These are phyloP conservation scores for Pachymerium ferrugineum DNA, from an alignment of 2,888 invertebrate genomes.

Conservation along the genomic window DNA sequence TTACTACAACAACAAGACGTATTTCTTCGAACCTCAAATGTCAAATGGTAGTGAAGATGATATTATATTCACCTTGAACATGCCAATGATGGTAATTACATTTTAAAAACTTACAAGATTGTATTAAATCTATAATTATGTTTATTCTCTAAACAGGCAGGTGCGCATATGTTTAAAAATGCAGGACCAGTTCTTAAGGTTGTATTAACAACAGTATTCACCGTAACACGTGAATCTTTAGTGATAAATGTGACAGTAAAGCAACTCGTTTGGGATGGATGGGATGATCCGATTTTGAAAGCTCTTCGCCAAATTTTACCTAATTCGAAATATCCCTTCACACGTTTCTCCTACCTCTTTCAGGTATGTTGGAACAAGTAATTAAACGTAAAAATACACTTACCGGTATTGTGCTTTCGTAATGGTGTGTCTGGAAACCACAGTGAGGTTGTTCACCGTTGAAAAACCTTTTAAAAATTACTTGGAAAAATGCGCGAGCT, in stretches of 20 bases:
- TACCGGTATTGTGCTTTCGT: not conserved
- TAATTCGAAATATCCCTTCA: conserved; percentile 23
- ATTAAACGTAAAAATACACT: not conserved
- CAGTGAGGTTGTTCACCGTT: too few relatives aligned
- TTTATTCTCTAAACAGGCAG: not conserved
- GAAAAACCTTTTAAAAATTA: too few relatives aligned
- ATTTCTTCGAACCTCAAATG: not conserved
- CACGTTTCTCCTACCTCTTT: conserved; percentile 22
- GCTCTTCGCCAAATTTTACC: conserved; percentile 13
- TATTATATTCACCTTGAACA: not conserved
- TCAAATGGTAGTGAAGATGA: not conserved
- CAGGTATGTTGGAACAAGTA: not conserved
- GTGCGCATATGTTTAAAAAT: conserved; percentile 16
- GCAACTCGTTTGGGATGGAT: conserved; percentile 28
- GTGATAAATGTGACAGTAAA: not conserved
- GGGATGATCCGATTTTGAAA: conserved; percentile 29
- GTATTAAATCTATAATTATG: not conserved
- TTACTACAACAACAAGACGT: not conserved
- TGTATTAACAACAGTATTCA: conserved; percentile 27
- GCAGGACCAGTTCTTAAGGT: conserved; percentile 17
- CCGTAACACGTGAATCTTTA: not conserved
- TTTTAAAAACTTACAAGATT: not conserved
- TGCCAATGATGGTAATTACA: conserved; percentile 2
- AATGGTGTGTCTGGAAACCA: too few relatives aligned
- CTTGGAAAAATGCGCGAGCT: too few relatives aligned